Conservation (phyloP, 2,888 invertebrate genomes). For the Psylliodes chrysocephalus region DNA sequence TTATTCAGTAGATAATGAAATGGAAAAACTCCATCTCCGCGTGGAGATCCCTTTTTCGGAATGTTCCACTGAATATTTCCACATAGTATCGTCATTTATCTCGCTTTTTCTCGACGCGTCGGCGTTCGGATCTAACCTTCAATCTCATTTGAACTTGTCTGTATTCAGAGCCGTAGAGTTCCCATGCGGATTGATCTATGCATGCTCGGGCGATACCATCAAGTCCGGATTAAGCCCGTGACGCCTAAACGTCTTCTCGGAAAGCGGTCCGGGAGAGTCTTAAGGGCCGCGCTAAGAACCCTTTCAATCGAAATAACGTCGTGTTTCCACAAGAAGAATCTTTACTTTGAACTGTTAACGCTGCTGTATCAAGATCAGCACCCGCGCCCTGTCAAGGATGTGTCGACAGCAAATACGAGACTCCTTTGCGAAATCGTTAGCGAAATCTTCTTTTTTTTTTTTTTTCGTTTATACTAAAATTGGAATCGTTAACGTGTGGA, state of each 20-base stretch:
- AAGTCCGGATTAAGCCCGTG: conserved; percentile 54
- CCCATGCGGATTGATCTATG: conserved; percentile 54
- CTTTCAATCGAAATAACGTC: conserved; percentile 52
- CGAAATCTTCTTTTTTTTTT: background rate
- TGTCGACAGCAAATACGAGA: conserved; percentile 9
- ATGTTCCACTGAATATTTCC: conserved; percentile 37
- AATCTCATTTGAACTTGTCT: conserved; percentile 57
- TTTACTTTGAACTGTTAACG: conserved; percentile 43
- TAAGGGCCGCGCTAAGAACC: conserved; percentile 43
- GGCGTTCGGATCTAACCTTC: conserved; percentile 39
- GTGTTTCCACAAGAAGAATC: conserved; percentile 44
- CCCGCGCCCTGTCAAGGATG: conserved; percentile 19
- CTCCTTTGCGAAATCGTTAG: conserved; percentile 3
- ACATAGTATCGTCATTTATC: conserved; percentile 40
- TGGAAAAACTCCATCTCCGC: conserved; percentile 32
- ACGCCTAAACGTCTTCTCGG: conserved; percentile 46
- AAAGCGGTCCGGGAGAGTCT: conserved; percentile 34
- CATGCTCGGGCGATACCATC: conserved; percentile 54
- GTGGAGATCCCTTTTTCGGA: conserved; percentile 24
- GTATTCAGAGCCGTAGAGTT: conserved; percentile 46
- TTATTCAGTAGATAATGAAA: conserved; percentile 32
- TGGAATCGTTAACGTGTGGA: conserved; percentile 3
- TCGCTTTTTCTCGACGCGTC: conserved; percentile 36
- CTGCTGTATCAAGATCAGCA: conserved; percentile 38
- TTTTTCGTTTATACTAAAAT: no score